Conservation (phyloP, 92 coral and sea anemone genomes). For the Porites divaricata region DNA sequence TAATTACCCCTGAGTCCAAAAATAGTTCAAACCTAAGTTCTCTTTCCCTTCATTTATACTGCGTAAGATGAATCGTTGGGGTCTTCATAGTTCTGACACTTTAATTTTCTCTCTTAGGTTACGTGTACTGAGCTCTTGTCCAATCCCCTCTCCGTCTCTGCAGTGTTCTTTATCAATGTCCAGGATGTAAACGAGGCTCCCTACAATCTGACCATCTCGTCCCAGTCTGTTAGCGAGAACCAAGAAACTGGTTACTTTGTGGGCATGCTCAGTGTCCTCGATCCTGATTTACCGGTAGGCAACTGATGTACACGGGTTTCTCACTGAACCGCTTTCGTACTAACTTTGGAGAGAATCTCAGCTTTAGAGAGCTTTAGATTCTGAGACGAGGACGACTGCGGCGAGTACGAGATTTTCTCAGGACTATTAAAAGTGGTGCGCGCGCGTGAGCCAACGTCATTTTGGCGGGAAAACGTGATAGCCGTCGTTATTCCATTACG, state of each 20-base stretch:
- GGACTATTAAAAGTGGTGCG: too few relatives aligned
- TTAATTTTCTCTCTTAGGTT: slow-evolving; percentile 49
- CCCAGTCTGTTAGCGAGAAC: slow-evolving; percentile 64
- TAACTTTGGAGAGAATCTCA: too few relatives aligned
- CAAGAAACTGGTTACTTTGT: slow-evolving; percentile 56
- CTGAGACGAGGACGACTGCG: too few relatives aligned
- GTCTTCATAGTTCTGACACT: neutral
- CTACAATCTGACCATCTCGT: slow-evolving; percentile 69
- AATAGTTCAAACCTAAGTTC: neutral
- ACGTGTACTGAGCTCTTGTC: slow-evolving; percentile 74
- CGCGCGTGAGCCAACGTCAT: too few relatives aligned
- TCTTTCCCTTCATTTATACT: neutral
- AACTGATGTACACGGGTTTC: neutral
- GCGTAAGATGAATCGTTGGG: neutral
- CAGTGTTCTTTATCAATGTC: slow-evolving; percentile 58
- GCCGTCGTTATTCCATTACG: too few relatives aligned
- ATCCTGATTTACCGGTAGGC: slow-evolving; percentile 89
- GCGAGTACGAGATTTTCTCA: too few relatives aligned
- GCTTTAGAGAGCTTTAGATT: too few relatives aligned
- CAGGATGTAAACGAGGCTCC: slow-evolving; percentile 93
- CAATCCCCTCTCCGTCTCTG: slow-evolving; percentile 60
- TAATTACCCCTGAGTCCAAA: too few relatives aligned
- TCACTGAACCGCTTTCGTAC: neutral
- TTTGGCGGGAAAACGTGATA: too few relatives aligned
- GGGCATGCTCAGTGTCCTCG: slow-evolving; percentile 72